These are phyloP conservation scores for Pelmatolapia mariae DNA, from an alignment of 2,113 vertebrate species.

Conservation along the genomic window DNA sequence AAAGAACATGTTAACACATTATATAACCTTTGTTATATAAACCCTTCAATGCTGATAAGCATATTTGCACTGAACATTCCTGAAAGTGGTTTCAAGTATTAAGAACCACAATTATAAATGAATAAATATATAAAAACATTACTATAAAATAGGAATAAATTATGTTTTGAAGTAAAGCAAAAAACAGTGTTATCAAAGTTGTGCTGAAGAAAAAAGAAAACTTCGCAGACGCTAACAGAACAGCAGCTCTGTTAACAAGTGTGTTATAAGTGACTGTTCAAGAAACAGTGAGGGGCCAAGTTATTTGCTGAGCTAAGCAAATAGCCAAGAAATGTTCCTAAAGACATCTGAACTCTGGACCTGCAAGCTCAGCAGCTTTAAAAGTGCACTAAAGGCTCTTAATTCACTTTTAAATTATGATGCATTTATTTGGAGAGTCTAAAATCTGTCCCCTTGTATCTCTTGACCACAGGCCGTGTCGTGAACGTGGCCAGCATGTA, in stretches of 20 bases:
- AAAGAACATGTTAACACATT: neutral
- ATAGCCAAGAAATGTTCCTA: neutral
- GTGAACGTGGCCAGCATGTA: constrained; percentile 82
- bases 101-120: neutral
- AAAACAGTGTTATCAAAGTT: neutral
- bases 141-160: neutral
- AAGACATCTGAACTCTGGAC: neutral
- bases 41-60: neutral
- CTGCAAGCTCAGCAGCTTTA: neutral
- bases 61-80: neutral
- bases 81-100: neutral
- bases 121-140: neutral
- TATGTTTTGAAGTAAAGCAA: neutral
- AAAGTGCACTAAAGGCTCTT: neutral
- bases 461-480: constrained; percentile 73
- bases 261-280: neutral
- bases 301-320: neutral
- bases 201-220: neutral
- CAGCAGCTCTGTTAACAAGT: neutral
- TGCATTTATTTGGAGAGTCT: neutral
- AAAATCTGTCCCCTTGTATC: neutral
- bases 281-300: neutral
- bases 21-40: neutral
- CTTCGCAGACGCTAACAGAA: neutral
- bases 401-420: neutral